Conservation (phyloP, 2,113 vertebrate species). For the Gobius niger region DNA sequence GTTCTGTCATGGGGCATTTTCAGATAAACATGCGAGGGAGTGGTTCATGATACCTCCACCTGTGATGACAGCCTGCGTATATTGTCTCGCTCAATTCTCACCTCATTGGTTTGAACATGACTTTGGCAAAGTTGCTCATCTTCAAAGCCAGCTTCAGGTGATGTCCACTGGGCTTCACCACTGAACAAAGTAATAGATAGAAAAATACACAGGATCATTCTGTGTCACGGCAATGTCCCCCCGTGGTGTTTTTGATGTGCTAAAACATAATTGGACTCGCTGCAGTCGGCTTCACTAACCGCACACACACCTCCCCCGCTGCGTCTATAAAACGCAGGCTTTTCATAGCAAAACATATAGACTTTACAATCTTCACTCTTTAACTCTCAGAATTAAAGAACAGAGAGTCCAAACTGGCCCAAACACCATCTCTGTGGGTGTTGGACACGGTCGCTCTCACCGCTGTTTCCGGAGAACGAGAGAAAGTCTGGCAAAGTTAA, state of each 20-base stretch:
- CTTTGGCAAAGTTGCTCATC: constrained; percentile 90
- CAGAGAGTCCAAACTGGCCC: constrained; percentile 1
- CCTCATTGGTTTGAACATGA: constrained; percentile 99
- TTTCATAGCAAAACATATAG: constrained; percentile 44
- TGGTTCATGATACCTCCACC: no score
- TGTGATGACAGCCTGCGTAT: no score
- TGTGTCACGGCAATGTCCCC: not conserved
- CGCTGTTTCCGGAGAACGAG: constrained; percentile 26
- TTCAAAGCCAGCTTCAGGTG: constrained; percentile 93
- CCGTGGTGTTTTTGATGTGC: not conserved
- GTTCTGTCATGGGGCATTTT: not conserved
- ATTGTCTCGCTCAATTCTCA: constrained; percentile 63
- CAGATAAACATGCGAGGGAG: not conserved
- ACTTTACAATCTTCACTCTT: constrained; percentile 20
- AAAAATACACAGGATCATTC: not conserved
- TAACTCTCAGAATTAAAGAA: constrained; percentile 24
- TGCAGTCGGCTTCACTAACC: constrained; percentile 38
- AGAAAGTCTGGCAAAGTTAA: constrained; percentile 26
- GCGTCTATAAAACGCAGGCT: constrained; percentile 17
- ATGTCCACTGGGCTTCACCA: constrained; percentile 95
- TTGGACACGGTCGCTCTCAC: not conserved
- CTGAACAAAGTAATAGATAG: constrained; percentile 62
- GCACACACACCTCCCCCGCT: constrained; percentile 25
- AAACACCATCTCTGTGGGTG: constrained; percentile 2
- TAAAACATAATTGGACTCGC: constrained; percentile 35